Percentiles rank a stretch among this genome's conserved stretches.
These are phyloP conservation scores for Trichopria drosophilae DNA, from an alignment of 2,888 invertebrate genomes.

Conservation along the genomic window DNA sequence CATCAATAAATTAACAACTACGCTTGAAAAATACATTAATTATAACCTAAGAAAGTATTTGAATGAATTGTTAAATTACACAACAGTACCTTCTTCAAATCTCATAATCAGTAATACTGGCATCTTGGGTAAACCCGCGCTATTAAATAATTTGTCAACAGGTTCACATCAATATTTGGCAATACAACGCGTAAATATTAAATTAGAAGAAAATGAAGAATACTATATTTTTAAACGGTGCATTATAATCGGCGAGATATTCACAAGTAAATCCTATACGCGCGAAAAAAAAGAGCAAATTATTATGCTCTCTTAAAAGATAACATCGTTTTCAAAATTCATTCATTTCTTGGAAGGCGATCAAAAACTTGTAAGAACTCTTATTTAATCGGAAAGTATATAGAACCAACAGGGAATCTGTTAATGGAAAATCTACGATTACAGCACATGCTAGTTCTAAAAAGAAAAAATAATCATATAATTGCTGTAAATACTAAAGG, in stretches of 20 bases:
- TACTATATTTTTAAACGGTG: constrained; percentile 7
- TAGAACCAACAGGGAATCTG: neutral
- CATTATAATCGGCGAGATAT: constrained; percentile 15
- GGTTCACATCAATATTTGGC: constrained; percentile 23
- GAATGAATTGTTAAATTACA: too few relatives aligned
- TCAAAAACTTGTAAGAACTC: neutral
- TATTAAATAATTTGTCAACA: too few relatives aligned
- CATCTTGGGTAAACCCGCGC: too few relatives aligned
- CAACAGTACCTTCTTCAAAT: too few relatives aligned
- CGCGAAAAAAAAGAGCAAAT: constrained; percentile 26
- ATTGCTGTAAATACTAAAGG: too few relatives aligned
- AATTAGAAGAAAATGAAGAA: constrained; percentile 15
- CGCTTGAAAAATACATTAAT: too few relatives aligned
- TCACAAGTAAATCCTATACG: constrained; percentile 10
- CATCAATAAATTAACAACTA: too few relatives aligned
- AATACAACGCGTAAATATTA: constrained; percentile 20
- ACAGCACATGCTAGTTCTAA: constrained; percentile 2
- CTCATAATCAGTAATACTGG: too few relatives aligned
- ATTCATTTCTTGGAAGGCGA: constrained; percentile 13
- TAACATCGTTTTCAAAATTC: constrained; percentile 14
- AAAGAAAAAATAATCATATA: too few relatives aligned
- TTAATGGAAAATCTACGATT: constrained; percentile 5
- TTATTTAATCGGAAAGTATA: constrained; percentile 16
- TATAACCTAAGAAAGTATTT: too few relatives aligned
- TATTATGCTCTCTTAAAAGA: constrained; percentile 16